phyloP scores from a whole-genome alignment of 2,888 invertebrate species.

The Diarsia mendica region DNA sequence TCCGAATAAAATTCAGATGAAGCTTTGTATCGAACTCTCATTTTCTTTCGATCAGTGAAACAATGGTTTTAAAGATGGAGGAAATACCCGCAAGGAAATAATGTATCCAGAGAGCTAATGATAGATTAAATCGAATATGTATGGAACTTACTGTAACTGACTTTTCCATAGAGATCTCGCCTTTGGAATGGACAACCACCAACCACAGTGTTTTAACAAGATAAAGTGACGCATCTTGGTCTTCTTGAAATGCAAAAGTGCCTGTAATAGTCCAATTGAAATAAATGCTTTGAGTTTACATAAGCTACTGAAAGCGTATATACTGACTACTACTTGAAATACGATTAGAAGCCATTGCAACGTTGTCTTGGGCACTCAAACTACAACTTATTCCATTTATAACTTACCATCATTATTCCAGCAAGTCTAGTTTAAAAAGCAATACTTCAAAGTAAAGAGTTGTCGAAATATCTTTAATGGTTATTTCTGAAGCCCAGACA shows the following conservation, averaged over 20 bases:
- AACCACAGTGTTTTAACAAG: too few species aligned
- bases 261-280: too few species aligned
- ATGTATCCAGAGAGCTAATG: background rate
- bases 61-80: conserved; percentile 18
- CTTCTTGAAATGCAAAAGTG: too few species aligned
- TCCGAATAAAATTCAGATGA: conserved; percentile 28
- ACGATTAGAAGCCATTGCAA: background rate
- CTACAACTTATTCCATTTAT: background rate
- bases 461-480: conserved; percentile 40
- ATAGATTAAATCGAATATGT: background rate
- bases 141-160: background rate
- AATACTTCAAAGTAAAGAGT: conserved; percentile 26
- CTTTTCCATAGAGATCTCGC: too few species aligned
- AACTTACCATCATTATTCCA: background rate
- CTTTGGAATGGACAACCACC: too few species aligned
- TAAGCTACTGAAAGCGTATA: background rate
- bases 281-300: background rate
- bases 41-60: conserved; percentile 47
- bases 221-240: too few species aligned
- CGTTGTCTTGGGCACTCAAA: background rate
- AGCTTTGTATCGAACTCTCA: conserved; percentile 33
- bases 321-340: background rate
- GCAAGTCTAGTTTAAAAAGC: conserved; percentile 1
- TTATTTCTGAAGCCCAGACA: conserved; percentile 33
- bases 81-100: background rate